A percentile compares a stretch with the other conserved stretches of the same genome.
phyloP scores from a whole-genome alignment of 37 sponge, comb jelly and placozoan species.

The Geodia barretti region DNA sequence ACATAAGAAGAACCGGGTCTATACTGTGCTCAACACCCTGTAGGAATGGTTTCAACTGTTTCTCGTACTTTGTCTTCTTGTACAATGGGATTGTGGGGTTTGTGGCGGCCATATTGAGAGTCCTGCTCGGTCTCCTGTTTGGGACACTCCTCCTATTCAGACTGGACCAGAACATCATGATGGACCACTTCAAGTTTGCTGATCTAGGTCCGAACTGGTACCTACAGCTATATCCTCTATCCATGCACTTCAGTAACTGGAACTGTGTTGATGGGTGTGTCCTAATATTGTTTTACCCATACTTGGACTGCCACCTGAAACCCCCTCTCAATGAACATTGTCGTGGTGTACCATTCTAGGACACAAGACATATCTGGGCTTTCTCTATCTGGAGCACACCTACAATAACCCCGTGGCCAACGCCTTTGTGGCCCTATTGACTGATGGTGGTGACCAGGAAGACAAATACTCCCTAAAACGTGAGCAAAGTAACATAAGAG shows the following conservation, averaged over 20 bases:
- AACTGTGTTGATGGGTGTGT: too few relatives aligned
- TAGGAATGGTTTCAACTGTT: constrained; percentile 25
- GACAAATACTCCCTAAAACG: too few relatives aligned
- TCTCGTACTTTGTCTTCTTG: constrained; percentile 22
- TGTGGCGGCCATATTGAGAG: not conserved
- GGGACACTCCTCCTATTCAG: constrained; percentile 30
- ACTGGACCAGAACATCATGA: constrained; percentile 34
- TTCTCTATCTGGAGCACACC: constrained; percentile 26
- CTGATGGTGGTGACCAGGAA: not conserved
- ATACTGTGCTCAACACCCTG: not conserved
- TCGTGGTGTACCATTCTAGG: not conserved
- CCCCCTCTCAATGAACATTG: not conserved
- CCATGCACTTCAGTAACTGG: too few relatives aligned
- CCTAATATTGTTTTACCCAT: too few relatives aligned
- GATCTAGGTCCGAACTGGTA: constrained; percentile 19
- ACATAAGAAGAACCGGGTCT: too few relatives aligned
- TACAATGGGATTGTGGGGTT: constrained; percentile 33
- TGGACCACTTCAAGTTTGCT: constrained; percentile 30
- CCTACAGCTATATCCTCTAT: not conserved
- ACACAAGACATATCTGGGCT: not conserved
- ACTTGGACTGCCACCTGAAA: too few relatives aligned
- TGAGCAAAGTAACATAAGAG: too few relatives aligned
- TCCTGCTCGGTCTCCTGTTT: not conserved
- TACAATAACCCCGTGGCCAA: constrained; percentile 1
- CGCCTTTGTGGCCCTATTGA: not conserved